A percentile compares a stretch with the other conserved stretches of the same genome.
phyloP scores from a whole-genome alignment of 37 sponge, comb jelly and placozoan species.

The Cliona cf. orientalis region DNA sequence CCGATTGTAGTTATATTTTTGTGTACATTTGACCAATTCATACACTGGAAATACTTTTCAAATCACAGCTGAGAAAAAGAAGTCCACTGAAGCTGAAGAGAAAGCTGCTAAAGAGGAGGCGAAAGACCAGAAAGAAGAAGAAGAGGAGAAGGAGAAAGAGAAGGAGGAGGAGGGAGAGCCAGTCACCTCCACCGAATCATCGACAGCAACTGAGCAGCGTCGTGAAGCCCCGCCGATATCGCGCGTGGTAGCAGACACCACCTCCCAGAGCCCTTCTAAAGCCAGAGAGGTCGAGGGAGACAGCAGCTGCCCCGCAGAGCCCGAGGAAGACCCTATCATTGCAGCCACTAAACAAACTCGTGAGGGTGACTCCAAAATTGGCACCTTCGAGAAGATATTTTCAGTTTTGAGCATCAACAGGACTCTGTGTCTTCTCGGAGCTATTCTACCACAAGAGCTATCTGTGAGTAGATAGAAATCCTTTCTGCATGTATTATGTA shows the following conservation, averaged over 20 bases:
- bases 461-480: conserved; percentile 13
- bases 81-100: no score
- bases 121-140: neutral
- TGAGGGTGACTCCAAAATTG: conserved; percentile 27
- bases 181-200: neutral
- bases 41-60: no score
- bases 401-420: conserved; percentile 18
- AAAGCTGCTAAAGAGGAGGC: conserved; percentile 29
- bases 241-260: no score
- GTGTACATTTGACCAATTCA: no score
- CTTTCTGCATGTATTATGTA: neutral
- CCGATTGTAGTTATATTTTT: no score
- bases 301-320: neutral
- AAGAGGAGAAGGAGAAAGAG: neutral
- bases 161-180: neutral
- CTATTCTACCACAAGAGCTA: conserved; percentile 52
- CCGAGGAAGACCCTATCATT: conserved; percentile 31
- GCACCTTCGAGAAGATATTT: conserved; percentile 52
- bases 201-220: no score
- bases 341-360: conserved; percentile 16
- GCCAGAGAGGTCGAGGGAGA: neutral
- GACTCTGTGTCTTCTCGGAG: conserved; percentile 51
- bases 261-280: neutral
- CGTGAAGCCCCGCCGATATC: no score
- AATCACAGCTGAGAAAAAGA: no score